phyloP scores from a whole-genome alignment of 1,140 invertebrate genomes.

The Zaprionus lachaisei region DNA sequence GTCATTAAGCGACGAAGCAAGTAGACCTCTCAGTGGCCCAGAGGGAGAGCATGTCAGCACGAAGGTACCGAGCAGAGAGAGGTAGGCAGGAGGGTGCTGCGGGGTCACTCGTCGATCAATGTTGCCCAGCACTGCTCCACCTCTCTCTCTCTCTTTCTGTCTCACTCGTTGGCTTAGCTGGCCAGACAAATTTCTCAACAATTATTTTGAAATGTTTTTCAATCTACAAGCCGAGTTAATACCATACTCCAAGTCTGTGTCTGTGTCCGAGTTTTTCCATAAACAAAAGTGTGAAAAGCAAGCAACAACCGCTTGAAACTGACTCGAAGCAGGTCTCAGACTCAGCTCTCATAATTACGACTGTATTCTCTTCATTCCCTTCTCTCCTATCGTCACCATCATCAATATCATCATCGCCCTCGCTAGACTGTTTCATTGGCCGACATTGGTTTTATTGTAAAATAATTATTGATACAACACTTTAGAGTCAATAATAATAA shows the following conservation, averaged over 20 bases:
- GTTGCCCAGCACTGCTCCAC: constrained; percentile 27
- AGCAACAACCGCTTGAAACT: constrained; percentile 50
- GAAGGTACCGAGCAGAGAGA: constrained; percentile 5
- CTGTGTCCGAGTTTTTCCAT: constrained; percentile 65
- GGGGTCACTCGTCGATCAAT: constrained; percentile 3
- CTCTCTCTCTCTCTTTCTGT: constrained; percentile 8
- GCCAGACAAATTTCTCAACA: constrained; percentile 78
- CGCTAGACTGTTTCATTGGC: constrained; percentile 45
- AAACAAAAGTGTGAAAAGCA: constrained; percentile 72
- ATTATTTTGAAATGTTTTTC: constrained; percentile 81
- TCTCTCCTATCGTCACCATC: background rate
- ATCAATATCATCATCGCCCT: constrained; percentile 40
- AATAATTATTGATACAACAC: constrained; percentile 75
- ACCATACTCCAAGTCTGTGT: constrained; percentile 7
- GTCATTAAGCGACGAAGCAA: constrained; percentile 68
- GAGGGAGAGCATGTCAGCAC: constrained; percentile 15
- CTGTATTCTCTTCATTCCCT: background rate
- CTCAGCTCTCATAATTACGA: constrained; percentile 66
- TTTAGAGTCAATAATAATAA: constrained; percentile 53
- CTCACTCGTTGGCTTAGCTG: background rate
- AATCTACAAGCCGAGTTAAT: constrained; percentile 48
- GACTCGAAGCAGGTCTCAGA: constrained; percentile 52
- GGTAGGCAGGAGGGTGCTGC: background rate
- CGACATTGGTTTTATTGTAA: constrained; percentile 74
- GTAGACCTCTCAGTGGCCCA: constrained; percentile 2